These are phyloP conservation scores for Sesamia inferens DNA, from an alignment of 2,888 invertebrate species.

Conservation along the genomic window DNA sequence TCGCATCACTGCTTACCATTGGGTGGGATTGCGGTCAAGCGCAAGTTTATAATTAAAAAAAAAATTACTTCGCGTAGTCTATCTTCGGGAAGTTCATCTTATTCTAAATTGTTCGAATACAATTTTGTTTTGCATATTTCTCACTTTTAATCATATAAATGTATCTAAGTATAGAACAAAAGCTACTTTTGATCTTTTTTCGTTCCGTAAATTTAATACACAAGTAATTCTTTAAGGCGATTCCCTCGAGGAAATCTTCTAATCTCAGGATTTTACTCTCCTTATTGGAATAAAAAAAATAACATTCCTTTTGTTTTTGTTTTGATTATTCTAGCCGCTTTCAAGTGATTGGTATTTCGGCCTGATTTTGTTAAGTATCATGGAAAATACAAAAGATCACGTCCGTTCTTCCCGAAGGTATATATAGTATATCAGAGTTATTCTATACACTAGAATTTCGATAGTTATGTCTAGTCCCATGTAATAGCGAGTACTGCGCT, in stretches of 20 bases:
- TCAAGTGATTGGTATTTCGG: conserved; percentile 26
- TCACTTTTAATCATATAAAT: conserved; percentile 23
- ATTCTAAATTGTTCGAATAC: neutral
- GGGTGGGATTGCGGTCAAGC: no score
- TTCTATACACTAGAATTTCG: no score
- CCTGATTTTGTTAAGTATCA: neutral
- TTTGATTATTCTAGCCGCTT: conserved; percentile 27
- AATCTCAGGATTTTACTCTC: conserved; percentile 50
- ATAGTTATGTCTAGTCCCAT: neutral
- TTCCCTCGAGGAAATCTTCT: conserved; percentile 40
- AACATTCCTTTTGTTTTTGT: conserved; percentile 47
- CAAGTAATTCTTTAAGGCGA: conserved; percentile 55
- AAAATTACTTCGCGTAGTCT: neutral
- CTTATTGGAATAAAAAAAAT: conserved; percentile 49
- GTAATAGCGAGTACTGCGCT: neutral
- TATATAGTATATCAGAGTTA: neutral
- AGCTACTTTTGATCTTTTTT: conserved; percentile 43
- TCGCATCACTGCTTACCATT: no score
- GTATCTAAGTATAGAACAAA: conserved; percentile 8
- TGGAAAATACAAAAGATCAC: neutral
- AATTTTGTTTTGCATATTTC: conserved; percentile 2
- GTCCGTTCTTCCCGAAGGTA: neutral
- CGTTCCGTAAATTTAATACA: conserved; percentile 36
- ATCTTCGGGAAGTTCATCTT: neutral
- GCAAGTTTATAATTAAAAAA: no score